Evolutionary conservation across 2,797 vertebrate genomes (phyloP).

Genomic region (Valencia hispanica): DNA sequence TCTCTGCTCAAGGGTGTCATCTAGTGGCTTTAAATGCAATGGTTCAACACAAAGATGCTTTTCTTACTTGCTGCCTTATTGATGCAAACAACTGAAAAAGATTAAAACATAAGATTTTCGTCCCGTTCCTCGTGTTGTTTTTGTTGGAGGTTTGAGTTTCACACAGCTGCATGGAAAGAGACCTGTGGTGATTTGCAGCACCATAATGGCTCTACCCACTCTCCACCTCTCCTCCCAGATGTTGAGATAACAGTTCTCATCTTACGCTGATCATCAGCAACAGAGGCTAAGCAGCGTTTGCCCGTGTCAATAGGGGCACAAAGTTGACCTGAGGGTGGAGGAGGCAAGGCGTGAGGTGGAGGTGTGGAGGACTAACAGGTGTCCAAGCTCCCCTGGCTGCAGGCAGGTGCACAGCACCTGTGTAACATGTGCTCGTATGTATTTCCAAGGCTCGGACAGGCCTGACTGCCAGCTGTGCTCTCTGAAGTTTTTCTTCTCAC

Average conservation of each 20-base stretch:
- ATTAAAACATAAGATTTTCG: background rate
- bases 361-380: conserved; percentile 60
- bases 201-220: conserved; percentile 53
- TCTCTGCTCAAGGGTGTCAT: conserved; percentile 77
- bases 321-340: conserved; percentile 56
- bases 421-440: conserved; percentile 40
- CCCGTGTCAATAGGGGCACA: conserved; percentile 42
- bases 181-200: conserved; percentile 67
- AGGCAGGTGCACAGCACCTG: conserved; percentile 78
- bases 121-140: background rate
- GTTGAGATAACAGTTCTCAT: conserved; percentile 66
- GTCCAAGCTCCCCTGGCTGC: conserved; percentile 57
- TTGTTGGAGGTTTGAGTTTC: conserved; percentile 63
- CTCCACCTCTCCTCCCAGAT: conserved; percentile 60
- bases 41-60: background rate
- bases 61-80: background rate
- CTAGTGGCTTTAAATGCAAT: conserved; percentile 67
- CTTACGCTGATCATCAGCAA: conserved; percentile 62
- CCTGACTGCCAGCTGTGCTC: conserved; percentile 47
- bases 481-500: conserved; percentile 29
- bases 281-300: conserved; percentile 39
- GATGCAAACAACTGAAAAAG: background rate
- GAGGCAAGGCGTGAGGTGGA: conserved; percentile 36
- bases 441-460: conserved; percentile 27
- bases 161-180: conserved; percentile 59